Evolutionary conservation across 2,888 invertebrate genomes (phyloP).

Genomic region (Lithophane leautieri): DNA sequence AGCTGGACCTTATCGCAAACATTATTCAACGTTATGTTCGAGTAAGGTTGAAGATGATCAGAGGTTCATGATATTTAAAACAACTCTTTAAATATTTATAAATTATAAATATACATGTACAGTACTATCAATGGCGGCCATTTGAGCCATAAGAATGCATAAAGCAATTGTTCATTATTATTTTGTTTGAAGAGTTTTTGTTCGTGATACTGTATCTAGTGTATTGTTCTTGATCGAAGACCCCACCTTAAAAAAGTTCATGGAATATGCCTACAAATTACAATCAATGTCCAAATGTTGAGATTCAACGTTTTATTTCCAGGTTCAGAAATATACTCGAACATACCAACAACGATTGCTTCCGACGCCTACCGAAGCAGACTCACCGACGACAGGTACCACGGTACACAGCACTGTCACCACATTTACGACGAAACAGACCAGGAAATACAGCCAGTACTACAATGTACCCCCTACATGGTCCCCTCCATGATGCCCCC

Average conservation of each 20-base stretch:
- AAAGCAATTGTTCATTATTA: too few species aligned
- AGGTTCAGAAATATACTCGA: slow-evolving; percentile 86
- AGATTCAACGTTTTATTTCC: slow-evolving; percentile 30
- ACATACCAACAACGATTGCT: slow-evolving; percentile 77
- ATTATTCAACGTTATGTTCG: neutral
- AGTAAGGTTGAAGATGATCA: neutral
- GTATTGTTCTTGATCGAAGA: neutral
- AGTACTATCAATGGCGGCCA: neutral
- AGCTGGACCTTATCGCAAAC: too few species aligned
- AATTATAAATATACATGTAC: neutral
- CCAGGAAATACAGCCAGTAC: slow-evolving; percentile 75
- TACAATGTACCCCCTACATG: slow-evolving; percentile 69
- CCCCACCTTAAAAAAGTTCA: neutral
- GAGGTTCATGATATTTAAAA: neutral
- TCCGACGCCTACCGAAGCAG: slow-evolving; percentile 71
- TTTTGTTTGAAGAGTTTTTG: neutral
- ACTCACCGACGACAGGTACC: slow-evolving; percentile 72
- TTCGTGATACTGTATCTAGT: neutral
- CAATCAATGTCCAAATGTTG: too few species aligned
- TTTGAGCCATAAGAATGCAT: neutral
- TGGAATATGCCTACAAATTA: neutral
- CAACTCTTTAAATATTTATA: neutral
- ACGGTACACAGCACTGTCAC: slow-evolving; percentile 69
- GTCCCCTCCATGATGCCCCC: slow-evolving; percentile 69
- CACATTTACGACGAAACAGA: slow-evolving; percentile 71